phyloP scores from a whole-genome alignment of 2,113 vertebrate genomes.

The cattle (Bos taurus) region ARS-UCD2.0 NC_037338.1:30851001-30851500 shows the following conservation, averaged over 20 bases:
- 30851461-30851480: neutral
- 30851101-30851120: neutral
- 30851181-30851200: neutral
- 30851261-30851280: neutral
- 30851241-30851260: neutral
- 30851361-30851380: rapidly evolving
- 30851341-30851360: neutral
- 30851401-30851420: neutral
- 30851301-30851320: neutral
- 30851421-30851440: neutral
- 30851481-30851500: neutral
- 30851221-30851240: neutral
- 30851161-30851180: neutral
- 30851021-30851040: neutral
- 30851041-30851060: neutral
- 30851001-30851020: neutral
- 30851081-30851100: neutral
- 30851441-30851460: neutral
- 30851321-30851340: neutral
- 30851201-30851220: neutral
- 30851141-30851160: neutral
- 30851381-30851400: neutral
- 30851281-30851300: neutral
- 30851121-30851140: neutral
- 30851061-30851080: neutral